A percentile compares a stretch with the other conserved stretches of the same genome.
Evolutionary conservation across 2,797 vertebrate genomes (phyloP).

Genomic region (Gambelia wislizenii): DNA sequence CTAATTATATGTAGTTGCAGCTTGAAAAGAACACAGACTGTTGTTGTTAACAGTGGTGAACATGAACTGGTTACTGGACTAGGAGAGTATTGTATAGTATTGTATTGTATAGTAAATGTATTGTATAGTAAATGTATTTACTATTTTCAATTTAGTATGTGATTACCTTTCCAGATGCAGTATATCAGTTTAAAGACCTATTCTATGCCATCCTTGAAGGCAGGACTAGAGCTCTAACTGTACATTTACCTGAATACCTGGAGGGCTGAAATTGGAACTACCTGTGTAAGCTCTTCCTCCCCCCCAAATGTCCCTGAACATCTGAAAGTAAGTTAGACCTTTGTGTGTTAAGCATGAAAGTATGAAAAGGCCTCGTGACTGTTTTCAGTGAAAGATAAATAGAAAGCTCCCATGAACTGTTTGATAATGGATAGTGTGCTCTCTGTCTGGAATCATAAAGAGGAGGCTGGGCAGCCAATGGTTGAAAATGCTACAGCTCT

Average conservation of each 20-base stretch:
- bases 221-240: too few species aligned
- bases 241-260: too few species aligned
- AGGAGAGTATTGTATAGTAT: not conserved
- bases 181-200: not conserved
- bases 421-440: not conserved
- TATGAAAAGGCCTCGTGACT: too few species aligned
- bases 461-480: too few species aligned
- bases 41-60: not conserved
- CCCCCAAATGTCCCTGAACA: too few species aligned
- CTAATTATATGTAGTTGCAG: conserved; percentile 17
- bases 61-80: not conserved
- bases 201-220: not conserved
- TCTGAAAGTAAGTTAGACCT: too few species aligned
- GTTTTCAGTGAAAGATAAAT: too few species aligned
- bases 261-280: too few species aligned
- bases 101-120: not conserved
- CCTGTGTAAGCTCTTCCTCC: too few species aligned
- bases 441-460: too few species aligned
- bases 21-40: not conserved
- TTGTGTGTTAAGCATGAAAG: too few species aligned
- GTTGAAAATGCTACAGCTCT: too few species aligned
- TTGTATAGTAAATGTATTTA: not conserved
- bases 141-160: not conserved
- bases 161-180: not conserved
- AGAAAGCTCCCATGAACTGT: not conserved